Evolutionary conservation across 2,113 vertebrate species (phyloP), one percentile per base, ranked within the genome.

Genomic region (Prunella fulvescens): DNA sequence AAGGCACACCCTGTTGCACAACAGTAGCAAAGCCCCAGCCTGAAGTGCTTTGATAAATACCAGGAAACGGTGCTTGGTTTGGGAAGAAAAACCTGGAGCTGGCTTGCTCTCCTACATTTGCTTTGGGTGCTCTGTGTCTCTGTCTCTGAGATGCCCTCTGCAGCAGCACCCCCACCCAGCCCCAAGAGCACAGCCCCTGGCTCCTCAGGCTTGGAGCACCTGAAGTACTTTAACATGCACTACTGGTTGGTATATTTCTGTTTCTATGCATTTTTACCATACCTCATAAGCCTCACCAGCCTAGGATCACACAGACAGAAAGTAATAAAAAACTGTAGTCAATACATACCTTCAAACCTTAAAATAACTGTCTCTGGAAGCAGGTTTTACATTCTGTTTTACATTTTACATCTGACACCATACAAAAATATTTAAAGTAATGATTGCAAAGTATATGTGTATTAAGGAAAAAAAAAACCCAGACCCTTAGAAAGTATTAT

Each of bases 21-120:
- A 67, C 65, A 70, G 85, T 5, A 83, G 71, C 71, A 81, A 81
- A 77, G 33, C 48, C 44, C 33, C 12, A 10, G 79, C 71, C 54
- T 39, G 35, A 60, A 88, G 47, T 4, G 79, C 31, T 88, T 19
- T 19, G 79, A 54, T 54, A 86, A 82, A 93, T 7, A 19, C 31
- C 86, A 47, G 6, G 44, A 42, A 88, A 48, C 0, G 0, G 22
- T 25, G 54, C 62, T 67, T 10, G 16, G 54, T 10, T 25, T 60
- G 61, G 73, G 69, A 84, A 78, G 42, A 67, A n/a, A 54, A 88
- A 11, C 13, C 29, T 45, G 73, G 65, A 80, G 58, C 31, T 23
- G 0, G 0, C 57, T 23, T 0, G 3, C 40, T 37, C 37, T 35
- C 5, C 1, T 2, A 3, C 6, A 9, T 53, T 31, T 51, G 44